Evolutionary conservation across 2,113 vertebrate species (phyloP).

Genomic region (Phrynosoma blainvillii): DNA sequence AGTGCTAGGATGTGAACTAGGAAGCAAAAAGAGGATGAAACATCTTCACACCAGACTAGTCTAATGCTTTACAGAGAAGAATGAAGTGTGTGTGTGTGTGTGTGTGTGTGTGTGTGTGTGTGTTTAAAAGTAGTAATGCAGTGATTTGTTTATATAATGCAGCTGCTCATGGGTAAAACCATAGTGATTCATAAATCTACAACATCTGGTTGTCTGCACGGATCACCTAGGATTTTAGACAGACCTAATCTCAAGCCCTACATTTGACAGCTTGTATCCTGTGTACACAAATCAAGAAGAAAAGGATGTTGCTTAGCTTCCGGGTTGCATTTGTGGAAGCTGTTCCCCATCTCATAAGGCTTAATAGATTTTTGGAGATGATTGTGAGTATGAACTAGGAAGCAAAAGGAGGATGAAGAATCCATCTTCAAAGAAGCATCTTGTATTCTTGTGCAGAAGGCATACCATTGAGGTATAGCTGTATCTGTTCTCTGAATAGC

Average conservation of each 20-base stretch:
- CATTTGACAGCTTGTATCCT: conserved; percentile 26
- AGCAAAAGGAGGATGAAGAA: background rate
- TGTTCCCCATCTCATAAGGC: background rate
- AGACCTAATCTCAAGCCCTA: background rate
- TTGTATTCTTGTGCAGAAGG: background rate
- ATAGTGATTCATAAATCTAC: conserved; percentile 36
- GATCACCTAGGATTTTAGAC: conserved; percentile 19
- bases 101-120: background rate
- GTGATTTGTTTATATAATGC: conserved; percentile 43
- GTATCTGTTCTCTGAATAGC: background rate
- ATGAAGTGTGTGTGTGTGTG: background rate
- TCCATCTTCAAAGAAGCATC: background rate
- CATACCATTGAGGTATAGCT: background rate
- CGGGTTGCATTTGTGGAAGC: background rate
- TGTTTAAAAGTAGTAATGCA: background rate
- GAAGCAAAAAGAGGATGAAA: too few relatives aligned
- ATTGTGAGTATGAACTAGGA: background rate
- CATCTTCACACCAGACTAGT: background rate
- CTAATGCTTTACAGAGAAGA: background rate
- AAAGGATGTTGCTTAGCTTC: conserved; percentile 18
- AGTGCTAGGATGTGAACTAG: too few relatives aligned
- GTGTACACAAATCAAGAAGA: background rate
- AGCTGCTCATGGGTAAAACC: background rate
- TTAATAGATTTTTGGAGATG: background rate
- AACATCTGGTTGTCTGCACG: conserved; percentile 34